phyloP scores from a whole-genome alignment of 2,888 invertebrate genomes.

The Pammene fasciana region DNA sequence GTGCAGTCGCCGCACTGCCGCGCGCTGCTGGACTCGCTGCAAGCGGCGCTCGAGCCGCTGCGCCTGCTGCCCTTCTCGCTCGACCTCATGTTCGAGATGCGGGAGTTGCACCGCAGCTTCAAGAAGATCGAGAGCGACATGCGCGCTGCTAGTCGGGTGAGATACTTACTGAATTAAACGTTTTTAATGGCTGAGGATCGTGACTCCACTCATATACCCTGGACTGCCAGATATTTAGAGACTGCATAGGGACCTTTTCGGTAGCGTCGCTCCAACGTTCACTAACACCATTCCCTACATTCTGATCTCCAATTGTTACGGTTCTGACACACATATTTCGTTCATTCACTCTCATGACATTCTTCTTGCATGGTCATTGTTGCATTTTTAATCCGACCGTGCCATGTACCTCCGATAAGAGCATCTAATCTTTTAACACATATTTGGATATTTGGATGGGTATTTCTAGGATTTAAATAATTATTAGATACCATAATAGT shows the following conservation, averaged over 20 bases:
- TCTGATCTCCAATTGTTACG: not conserved
- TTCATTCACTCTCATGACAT: not conserved
- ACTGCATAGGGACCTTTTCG: not conserved
- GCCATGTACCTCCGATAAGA: not conserved
- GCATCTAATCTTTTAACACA: not conserved
- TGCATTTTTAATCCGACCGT: not conserved
- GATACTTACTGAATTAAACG: slow-evolving; percentile 43
- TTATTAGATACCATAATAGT: no score
- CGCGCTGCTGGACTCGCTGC: slow-evolving; percentile 87
- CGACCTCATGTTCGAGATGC: slow-evolving; percentile 91
- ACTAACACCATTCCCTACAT: no score
- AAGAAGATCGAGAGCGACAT: slow-evolving; percentile 85
- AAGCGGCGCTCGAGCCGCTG: slow-evolving; percentile 90
- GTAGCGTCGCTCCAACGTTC: no score
- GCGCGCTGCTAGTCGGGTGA: slow-evolving; percentile 80
- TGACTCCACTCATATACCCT: not conserved
- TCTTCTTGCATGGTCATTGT: slow-evolving; percentile 1
- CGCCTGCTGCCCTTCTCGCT: slow-evolving; percentile 91
- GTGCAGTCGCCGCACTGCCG: slow-evolving; percentile 82
- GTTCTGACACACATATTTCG: not conserved
- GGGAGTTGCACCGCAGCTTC: slow-evolving; percentile 89
- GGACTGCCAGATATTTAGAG: not conserved
- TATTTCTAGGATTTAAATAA: no score
- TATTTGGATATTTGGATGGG: no score
- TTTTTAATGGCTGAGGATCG: not conserved